Evolutionary conservation across 2,888 invertebrate genomes (phyloP).

Genomic region (Hypolimnas misippus): DNA sequence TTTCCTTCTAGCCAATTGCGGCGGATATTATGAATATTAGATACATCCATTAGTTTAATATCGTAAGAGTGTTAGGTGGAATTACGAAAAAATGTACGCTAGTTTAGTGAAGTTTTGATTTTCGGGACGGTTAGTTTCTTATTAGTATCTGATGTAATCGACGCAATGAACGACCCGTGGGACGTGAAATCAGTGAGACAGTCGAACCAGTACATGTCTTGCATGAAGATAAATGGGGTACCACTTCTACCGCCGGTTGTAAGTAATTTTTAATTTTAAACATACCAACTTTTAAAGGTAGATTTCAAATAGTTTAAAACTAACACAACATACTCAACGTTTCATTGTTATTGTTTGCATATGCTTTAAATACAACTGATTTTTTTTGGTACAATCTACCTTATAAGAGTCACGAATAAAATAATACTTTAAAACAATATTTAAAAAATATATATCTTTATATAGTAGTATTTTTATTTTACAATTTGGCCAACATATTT

Average conservation of each 20-base stretch:
- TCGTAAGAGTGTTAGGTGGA: conserved; percentile 24
- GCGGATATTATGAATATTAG: conserved; percentile 21
- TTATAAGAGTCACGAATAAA: too few relatives aligned
- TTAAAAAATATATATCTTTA: too few relatives aligned
- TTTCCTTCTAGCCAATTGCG: conserved; percentile 40
- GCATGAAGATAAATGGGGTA: conserved; percentile 88
- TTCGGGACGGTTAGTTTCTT: background rate
- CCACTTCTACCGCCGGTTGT: conserved; percentile 91
- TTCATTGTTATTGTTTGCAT: background rate
- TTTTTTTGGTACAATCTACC: too few relatives aligned
- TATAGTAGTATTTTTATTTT: too few relatives aligned
- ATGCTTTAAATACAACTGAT: too few relatives aligned
- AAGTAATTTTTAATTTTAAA: conserved; percentile 56
- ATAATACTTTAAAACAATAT: too few relatives aligned
- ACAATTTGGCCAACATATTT: too few relatives aligned
- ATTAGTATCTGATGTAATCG: conserved; percentile 24
- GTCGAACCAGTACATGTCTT: conserved; percentile 84
- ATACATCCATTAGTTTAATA: conserved; percentile 22
- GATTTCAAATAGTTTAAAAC: background rate
- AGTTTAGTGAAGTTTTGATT: conserved; percentile 10
- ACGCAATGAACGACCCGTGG: conserved; percentile 78
- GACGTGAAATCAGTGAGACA: conserved; percentile 75
- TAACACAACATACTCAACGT: too few relatives aligned
- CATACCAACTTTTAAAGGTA: background rate
- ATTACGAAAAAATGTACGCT: background rate